Conservation (phyloP, 2,888 invertebrate genomes). For the Chironomus tentans region DNA sequence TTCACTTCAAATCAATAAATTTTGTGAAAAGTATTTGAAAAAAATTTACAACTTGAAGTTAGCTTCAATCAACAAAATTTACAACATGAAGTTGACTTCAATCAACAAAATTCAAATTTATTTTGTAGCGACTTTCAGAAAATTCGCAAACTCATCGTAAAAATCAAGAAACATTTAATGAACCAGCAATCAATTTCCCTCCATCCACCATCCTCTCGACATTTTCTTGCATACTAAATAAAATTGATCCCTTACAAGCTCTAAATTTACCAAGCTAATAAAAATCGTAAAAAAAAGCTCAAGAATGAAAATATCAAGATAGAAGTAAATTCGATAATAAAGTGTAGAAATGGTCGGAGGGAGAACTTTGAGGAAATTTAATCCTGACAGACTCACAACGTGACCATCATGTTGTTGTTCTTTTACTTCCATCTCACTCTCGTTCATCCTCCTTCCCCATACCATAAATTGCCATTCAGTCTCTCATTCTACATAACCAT, state of each 20-base stretch:
- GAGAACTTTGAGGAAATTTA: conserved; percentile 1
- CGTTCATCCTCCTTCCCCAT: not conserved
- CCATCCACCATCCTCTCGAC: not conserved
- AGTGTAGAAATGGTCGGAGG: not conserved
- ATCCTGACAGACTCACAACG: conserved; percentile 16
- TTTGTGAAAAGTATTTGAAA: too few relatives aligned
- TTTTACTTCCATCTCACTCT: not conserved
- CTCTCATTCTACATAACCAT: not conserved
- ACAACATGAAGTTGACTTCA: too few relatives aligned
- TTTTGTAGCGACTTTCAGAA: too few relatives aligned
- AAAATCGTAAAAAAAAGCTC: not conserved
- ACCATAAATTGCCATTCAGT: not conserved
- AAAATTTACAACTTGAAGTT: too few relatives aligned
- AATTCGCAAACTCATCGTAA: not conserved
- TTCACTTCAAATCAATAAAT: too few relatives aligned
- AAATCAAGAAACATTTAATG: not conserved
- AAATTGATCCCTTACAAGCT: too few relatives aligned
- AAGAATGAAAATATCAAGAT: not conserved
- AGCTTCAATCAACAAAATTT: too few relatives aligned
- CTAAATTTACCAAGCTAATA: too few relatives aligned
- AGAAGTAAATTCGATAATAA: too few relatives aligned
- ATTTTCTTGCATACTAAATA: too few relatives aligned
- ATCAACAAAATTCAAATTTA: too few relatives aligned
- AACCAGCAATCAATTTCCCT: not conserved
- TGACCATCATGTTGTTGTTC: conserved; percentile 2